Evolutionary conservation across 2,113 vertebrate genomes (phyloP).

Genomic region (Ceratotherium simum): DNA sequence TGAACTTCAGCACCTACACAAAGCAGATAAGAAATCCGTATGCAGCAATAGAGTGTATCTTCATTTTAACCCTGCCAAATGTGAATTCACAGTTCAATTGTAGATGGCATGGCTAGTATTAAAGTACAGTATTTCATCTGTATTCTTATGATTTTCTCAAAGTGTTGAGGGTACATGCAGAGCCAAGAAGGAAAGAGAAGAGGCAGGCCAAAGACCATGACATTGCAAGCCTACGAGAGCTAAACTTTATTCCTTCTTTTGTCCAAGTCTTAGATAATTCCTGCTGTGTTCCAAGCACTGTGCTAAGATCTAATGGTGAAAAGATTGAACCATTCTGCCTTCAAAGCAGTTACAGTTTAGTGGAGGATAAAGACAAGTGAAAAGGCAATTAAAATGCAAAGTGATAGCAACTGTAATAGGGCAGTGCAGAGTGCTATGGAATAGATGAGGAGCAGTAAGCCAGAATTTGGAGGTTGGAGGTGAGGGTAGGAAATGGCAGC

Average conservation of each 20-base stretch:
- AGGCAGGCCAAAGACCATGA: background rate
- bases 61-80: background rate
- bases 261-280: background rate
- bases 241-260: background rate
- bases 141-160: background rate
- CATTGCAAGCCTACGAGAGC: background rate
- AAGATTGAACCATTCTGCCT: conserved; percentile 1
- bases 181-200: background rate
- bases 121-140: background rate
- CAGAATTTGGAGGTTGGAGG: background rate
- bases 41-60: background rate
- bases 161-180: background rate
- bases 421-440: background rate
- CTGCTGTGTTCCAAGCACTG: background rate
- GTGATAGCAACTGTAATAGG: background rate
- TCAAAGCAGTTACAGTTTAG: background rate
- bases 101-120: background rate
- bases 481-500: background rate
- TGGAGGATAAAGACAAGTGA: background rate
- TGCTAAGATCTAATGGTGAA: background rate
- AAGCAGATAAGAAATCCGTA: background rate
- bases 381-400: background rate
- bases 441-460: background rate
- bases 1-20: background rate
- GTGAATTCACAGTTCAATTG: background rate